Evolutionary conservation across 2,113 vertebrate species (phyloP).

Genomic region (Nanorana parkeri): DNA sequence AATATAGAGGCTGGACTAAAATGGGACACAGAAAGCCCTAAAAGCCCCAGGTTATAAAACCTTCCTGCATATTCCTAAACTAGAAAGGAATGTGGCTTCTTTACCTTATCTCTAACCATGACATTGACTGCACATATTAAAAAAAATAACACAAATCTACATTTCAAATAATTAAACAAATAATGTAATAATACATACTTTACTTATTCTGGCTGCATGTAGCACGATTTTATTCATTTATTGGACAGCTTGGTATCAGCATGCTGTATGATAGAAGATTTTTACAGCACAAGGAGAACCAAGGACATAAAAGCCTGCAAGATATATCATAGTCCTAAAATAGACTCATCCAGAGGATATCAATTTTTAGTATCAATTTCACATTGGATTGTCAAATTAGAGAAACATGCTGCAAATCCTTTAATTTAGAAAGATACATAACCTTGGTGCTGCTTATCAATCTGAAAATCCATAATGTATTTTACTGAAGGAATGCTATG

Average conservation of each 20-base stretch:
- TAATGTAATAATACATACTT: too few species aligned
- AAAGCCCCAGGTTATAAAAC: too few species aligned
- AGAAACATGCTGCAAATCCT: slow-evolving; percentile 52
- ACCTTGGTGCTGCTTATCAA: slow-evolving; percentile 36
- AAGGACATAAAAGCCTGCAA: slow-evolving; percentile 50
- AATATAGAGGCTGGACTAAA: too few species aligned
- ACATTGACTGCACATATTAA: too few species aligned
- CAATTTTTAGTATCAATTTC: slow-evolving; percentile 53
- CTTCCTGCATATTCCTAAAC: too few species aligned
- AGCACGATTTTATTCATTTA: slow-evolving; percentile 13
- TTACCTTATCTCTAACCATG: too few species aligned
- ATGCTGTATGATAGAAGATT: slow-evolving; percentile 16
- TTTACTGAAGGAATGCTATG: slow-evolving; percentile 20
- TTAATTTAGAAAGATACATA: slow-evolving; percentile 51
- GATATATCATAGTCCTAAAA: slow-evolving; percentile 50
- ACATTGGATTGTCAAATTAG: slow-evolving; percentile 50
- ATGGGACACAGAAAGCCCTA: too few species aligned
- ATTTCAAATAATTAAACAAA: too few species aligned
- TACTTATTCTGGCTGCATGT: not conserved
- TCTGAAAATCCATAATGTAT: slow-evolving; percentile 40
- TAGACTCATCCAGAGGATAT: slow-evolving; percentile 50
- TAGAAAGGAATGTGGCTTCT: too few species aligned
- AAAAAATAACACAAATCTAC: too few species aligned
- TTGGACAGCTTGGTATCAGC: slow-evolving; percentile 24
- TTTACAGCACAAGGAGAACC: slow-evolving; percentile 48